Base-by-base conservation (phyloP, 2,797 vertebrate species). In the Sorex maritimensis region DNA sequence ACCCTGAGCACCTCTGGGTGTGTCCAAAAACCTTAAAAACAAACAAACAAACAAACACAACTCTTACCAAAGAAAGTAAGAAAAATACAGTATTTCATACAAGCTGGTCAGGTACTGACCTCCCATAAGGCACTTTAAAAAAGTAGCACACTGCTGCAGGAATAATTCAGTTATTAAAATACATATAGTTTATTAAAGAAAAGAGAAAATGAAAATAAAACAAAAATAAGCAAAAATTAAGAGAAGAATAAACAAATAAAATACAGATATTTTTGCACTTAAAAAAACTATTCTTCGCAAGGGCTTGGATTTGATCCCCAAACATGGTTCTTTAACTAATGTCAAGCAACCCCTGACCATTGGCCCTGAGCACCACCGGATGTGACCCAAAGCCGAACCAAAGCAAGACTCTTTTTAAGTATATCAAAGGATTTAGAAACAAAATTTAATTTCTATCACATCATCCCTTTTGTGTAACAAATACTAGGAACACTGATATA, bases 401-500 rank as follows among this genome's bases (percentile, higher is more conserved):
- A 61, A 61, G 58, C 17, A 81, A 58, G 69, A 73, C 41, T 86
- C 71, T 93, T 82, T 88, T 90, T 75, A 80, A 86, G 63, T 65
- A 2, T 72, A 38, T 61, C 7, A 87, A 81, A 67, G n/a, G 78
- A 82, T 77, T 94, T 81, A 63, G 84, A 89, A 81, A 65, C 72
- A 13, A 92, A 84, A 85, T 75, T 78, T 71, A 68, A 52, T 89
- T 91, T 52, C 21, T 44, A 68, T 73, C 26, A n/a, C 17, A 61
- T 61, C 6, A 30, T 65, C 5, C 46, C 23, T 72, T 92, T 55
- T 65, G 58, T 46, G 71, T 89, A 81, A 46, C 15, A 63, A 80
- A 93, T 26, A 8, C 19, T 38, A 88, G 72, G 83, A 91, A 85
- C 49, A 63, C 11, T 12, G 10, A 2, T 21, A 44, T 15, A 23